Base-by-base conservation (phyloP, 2,113 vertebrate species). In the Chaetops frenatus region DNA sequence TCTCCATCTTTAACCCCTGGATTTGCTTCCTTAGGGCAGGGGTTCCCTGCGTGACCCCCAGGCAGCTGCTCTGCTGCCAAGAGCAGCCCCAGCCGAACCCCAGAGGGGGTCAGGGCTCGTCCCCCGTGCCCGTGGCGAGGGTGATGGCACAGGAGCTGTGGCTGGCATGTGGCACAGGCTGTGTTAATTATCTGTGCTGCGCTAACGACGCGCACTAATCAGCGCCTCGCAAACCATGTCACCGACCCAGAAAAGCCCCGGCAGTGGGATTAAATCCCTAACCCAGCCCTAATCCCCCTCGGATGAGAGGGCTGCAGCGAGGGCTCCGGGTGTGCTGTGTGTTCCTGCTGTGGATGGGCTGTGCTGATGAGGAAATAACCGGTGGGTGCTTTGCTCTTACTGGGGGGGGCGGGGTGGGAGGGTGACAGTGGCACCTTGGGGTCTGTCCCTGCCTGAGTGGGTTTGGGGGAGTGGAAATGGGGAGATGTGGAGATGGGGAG, bases 221-320 rank as follows among this genome's bases (percentile, higher is more conserved):
- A 7, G 76, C 3, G 3, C 72, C 5, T 66, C 14, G 70, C 45
- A 86, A 95, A 94, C 77, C 81, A 4, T 91, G 94, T 80, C 95
- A 84, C 21, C 3, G 53, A 95, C 94, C 95, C 92, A 96, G 94
- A 92, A 97, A 94, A 31, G 42, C 65, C 86, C 38, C 15, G 3
- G 92, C 83, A 33, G 33, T 4, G 60, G 83, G 92, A 94, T 96
- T 94, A 92, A 71, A 74, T 91, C 92, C 88, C 80, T 70, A 66
- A 54, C 72, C 44, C 89, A 72, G 10, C 48, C 29, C 78, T 95
- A 95, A 94, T 95, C 94, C 87, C 58, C 2, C 0, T 29, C 0
- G 17, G 54, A 81, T 3, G 45, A 54, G 91, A 56, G 53, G 36
- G 80, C 89, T 60, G 77, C 38, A 7, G 53, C 2, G 0, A 19